A percentile compares a stretch with the other conserved stretches of the same genome.
phyloP scores from a whole-genome alignment of 2,888 invertebrate genomes.

The Lysandra coridon region DNA sequence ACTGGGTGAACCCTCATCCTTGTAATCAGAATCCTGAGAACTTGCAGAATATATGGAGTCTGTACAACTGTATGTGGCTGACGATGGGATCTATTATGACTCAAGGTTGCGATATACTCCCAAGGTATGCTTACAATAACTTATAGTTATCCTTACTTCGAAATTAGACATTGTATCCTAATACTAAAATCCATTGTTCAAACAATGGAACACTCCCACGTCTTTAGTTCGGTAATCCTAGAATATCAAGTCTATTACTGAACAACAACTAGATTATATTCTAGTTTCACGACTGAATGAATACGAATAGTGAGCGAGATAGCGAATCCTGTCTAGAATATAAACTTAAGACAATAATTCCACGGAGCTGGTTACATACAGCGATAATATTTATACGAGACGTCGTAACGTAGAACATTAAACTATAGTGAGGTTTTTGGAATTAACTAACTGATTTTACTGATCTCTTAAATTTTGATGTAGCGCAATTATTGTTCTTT shows the following conservation, averaged over 20 bases:
- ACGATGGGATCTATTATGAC: slow-evolving; percentile 95
- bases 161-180: no score
- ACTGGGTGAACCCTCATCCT: slow-evolving; percentile 96
- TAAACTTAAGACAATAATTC: slow-evolving; percentile 1
- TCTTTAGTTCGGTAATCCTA: neutral
- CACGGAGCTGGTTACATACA: neutral
- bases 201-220: neutral
- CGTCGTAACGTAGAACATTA: neutral
- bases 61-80: slow-evolving; percentile 95
- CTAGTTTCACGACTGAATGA: neutral
- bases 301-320: neutral
- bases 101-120: slow-evolving; percentile 95
- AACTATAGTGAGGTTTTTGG: neutral
- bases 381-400: neutral
- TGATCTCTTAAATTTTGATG: neutral
- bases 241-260: neutral
- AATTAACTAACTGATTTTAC: neutral
- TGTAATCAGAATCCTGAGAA: slow-evolving; percentile 91
- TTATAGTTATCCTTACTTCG: neutral
- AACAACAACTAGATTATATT: neutral
- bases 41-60: slow-evolving; percentile 92
- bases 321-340: neutral
- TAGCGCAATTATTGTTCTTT: neutral
- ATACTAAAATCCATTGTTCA: no score
- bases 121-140: slow-evolving; percentile 81